Evolutionary conservation across 1,140 invertebrate species (phyloP), one percentile per base, ranked within the genome.

Genomic region (Brachionus angularis): DNA sequence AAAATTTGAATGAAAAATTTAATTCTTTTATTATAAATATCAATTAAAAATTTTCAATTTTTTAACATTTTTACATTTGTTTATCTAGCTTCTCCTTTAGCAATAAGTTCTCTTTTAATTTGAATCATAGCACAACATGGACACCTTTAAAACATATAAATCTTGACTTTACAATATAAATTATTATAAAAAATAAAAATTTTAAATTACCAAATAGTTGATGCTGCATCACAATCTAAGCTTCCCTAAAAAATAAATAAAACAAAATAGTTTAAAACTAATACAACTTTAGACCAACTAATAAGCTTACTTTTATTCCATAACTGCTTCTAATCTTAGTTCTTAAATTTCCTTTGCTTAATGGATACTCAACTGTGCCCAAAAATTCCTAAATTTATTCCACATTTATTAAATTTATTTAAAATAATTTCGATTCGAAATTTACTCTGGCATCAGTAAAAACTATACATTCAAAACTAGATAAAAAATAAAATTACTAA

Each of bases 401-500:
- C 53, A 39, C 8, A 7, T 5, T 14, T 5, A 58, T 23, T 8
- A 0, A 39, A 42, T 42, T 42, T 42, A 14, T 42, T 42, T 33
- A 18, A 4, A n/a, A 4, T 12, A 23, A 14, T 36, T 27, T 58
- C 21, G 4, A 58, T 39, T 16, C 7, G 12, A 23, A 39, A 14
- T 25, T 23, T 58, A 58, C 53, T 25, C 53, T 58, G 10, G 53
- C 53, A 39, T 58, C 53, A 10, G 53, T 58, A 21, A 58, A 58
- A 31, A 58, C 36, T 23, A 58, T 58, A 27, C 53, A 58, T 21
- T 58, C 33, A n/a, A 58, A 23, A 58, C 53, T 58, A 23, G 5
- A 23, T n/a, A 23, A 25, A 39, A 21, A 39, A 39, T 23, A 12
- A 23, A 10, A 42, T 3, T 21, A 25, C 5, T 36, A n/a, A 23